Evolutionary conservation across 2,113 vertebrate genomes (phyloP), one percentile per base, ranked within the genome.

Genomic region (Hippopotamus amphibius): DNA sequence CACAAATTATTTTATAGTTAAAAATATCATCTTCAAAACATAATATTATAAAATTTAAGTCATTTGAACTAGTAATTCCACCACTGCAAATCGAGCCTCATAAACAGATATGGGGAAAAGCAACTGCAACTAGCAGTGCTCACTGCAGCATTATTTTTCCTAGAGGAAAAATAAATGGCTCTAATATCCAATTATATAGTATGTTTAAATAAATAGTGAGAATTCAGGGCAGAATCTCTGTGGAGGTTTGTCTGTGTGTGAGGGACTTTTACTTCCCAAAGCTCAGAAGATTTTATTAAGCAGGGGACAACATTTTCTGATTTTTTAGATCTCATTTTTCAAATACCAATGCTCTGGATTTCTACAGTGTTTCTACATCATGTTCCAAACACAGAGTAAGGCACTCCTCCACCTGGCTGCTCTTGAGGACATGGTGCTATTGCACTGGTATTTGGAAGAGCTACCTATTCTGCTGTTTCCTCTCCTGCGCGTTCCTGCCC

Each of bases 211-310:
- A 69, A 96, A 96, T 87, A 94, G 59, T 95, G 89, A 95, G 72
- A 97, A 95, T 91, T 93, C 82, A 69, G 63, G 82, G 46, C 66
- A n/a, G 68, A 89, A 69, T 92, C 87, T 95, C 59, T 4, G 33
- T 57, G 48, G 48, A 66, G 81, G 43, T 66, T 21, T 87, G 74
- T 96, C 68, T 92, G 3, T 90, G 48, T 77, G 53, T 95, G 50
- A 96, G 92, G 57, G 7, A 87, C 90, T 83, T 48, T 91, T 76
- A 48, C 53, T 76, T 87, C 53, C 80, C 93, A 95, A 92, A 95
- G 82, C 74, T 76, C 68, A 84, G 43, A 96, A 84, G n/a, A 91
- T 82, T 96, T 91, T 93, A 94, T 92, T 97, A 97, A 96, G 33
- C 74, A 82, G 63, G 41, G 43, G 24, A 90, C 19, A 79, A 85